Evolutionary conservation across 1,140 invertebrate species (phyloP).

Genomic region (Papilio polytes): DNA sequence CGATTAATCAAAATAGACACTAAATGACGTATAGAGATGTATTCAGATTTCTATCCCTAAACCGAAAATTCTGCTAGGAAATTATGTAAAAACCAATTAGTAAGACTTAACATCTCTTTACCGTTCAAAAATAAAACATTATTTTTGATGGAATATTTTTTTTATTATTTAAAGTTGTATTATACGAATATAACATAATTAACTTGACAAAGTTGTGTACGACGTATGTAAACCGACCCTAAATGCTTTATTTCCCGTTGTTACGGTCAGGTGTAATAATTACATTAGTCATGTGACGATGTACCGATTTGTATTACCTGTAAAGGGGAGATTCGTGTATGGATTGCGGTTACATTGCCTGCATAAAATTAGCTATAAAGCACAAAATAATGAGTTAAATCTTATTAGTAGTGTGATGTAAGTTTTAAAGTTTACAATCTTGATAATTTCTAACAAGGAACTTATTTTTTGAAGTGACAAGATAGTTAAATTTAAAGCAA

Average conservation of each 20-base stretch:
- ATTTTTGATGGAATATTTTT: background rate
- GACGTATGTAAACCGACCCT: conserved; percentile 11
- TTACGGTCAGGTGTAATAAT: conserved; percentile 43
- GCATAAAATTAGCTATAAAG: background rate
- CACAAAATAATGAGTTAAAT: background rate
- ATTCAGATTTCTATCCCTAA: no score
- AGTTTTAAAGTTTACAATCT: no score
- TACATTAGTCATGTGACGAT: conserved; percentile 44
- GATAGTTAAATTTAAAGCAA: no score
- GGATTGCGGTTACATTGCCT: background rate
- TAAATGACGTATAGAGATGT: no score
- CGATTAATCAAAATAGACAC: no score
- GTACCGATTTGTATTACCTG: conserved; percentile 23
- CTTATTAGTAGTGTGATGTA: background rate
- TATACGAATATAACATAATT: background rate
- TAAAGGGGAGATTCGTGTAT: conserved; percentile 7
- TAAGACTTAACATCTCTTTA: no score
- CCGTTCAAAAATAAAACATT: no score
- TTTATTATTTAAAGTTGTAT: background rate
- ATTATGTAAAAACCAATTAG: no score
- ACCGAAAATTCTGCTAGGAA: no score
- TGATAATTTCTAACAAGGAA: no score
- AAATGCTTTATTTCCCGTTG: conserved; percentile 39
- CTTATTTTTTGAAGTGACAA: no score
- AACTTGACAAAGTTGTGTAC: background rate